These are phyloP conservation scores for Callimico goeldii DNA, from an alignment of 2,797 vertebrate species.

Conservation along the genomic window DNA sequence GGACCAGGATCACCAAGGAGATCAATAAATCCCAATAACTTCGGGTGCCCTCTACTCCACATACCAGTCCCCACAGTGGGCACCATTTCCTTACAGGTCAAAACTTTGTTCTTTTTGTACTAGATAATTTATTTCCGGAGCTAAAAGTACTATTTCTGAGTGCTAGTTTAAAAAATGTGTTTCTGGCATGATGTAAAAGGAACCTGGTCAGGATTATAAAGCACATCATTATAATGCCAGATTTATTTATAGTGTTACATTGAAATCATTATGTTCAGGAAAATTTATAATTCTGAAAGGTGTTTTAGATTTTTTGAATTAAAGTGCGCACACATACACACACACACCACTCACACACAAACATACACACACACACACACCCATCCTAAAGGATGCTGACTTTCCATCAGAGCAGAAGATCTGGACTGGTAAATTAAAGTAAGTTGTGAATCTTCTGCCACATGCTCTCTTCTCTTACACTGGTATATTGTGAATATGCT, in stretches of 20 bases:
- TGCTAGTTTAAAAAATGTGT: not conserved
- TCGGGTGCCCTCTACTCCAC: not conserved
- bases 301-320: not conserved
- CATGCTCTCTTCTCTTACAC: not conserved
- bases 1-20: not conserved
- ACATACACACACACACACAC: not conserved
- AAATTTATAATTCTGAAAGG: not conserved
- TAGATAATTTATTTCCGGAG: not conserved
- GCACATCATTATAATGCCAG: not conserved
- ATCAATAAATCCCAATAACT: not conserved
- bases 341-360: too few relatives aligned
- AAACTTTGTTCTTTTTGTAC: not conserved
- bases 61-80: not conserved
- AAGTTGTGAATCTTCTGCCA: not conserved
- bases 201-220: not conserved
- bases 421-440: not conserved
- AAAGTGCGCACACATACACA: not conserved
- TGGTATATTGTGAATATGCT: fast-evolving
- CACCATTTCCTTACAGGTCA: not conserved
- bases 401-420: not conserved
- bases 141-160: not conserved
- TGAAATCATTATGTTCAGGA: not conserved
- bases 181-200: not conserved
- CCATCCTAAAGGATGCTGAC: not conserved
- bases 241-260: not conserved